phyloP scores from a whole-genome alignment of 1,140 invertebrate genomes.

The Manduca sexta region DNA sequence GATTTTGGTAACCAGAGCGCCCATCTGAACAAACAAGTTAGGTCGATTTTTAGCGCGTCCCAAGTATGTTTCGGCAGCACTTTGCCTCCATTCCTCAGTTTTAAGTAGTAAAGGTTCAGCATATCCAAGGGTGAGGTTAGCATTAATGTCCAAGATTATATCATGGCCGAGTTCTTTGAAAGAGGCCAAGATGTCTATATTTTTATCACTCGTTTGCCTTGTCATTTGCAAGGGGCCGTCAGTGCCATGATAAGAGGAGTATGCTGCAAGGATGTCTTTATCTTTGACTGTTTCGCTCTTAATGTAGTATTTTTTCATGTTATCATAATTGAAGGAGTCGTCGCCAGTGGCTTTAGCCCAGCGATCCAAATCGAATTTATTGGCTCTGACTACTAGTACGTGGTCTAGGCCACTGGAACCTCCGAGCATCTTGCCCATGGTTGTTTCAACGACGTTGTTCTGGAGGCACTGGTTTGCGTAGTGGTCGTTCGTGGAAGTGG shows the following conservation, averaged over 20 bases:
- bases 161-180: conserved; percentile 9
- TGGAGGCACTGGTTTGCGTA: background rate
- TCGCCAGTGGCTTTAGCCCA: conserved; percentile 76
- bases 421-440: conserved; percentile 73
- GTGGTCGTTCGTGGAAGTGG: background rate
- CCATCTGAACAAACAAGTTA: conserved; percentile 79
- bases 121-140: conserved; percentile 69
- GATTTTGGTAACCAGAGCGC: conserved; percentile 74
- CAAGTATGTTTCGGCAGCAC: conserved; percentile 82
- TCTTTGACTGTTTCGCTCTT: conserved; percentile 12
- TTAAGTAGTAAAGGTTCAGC: conserved; percentile 78
- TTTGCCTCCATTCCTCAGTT: conserved; percentile 81
- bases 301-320: conserved; percentile 25
- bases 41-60: conserved; percentile 74
- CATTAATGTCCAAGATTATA: conserved; percentile 75
- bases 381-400: conserved; percentile 84
- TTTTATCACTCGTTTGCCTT: background rate
- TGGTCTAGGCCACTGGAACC: conserved; percentile 82
- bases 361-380: conserved; percentile 79
- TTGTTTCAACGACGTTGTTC: background rate
- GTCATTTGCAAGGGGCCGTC: conserved; percentile 2
- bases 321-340: conserved; percentile 73
- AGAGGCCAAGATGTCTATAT: background rate
- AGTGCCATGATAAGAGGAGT: conserved; percentile 7
- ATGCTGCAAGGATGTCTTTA: background rate